These are phyloP conservation scores for Adelges cooleyi DNA, from an alignment of 1,140 invertebrate species.

Conservation along the genomic window DNA sequence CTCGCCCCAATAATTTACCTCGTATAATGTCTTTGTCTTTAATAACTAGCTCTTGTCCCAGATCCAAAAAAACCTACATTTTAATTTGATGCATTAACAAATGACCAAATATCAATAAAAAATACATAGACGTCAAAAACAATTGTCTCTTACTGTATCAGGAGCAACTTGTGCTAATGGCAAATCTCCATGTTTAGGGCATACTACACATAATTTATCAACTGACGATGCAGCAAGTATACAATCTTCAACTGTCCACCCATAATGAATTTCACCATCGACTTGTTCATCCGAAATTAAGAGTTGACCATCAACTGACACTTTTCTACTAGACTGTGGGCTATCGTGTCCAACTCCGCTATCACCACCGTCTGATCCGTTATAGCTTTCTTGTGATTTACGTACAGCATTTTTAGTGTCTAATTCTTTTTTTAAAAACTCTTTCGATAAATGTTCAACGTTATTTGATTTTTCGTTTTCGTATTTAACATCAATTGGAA, in stretches of 20 bases:
- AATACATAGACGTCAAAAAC: no score
- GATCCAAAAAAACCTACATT: slow-evolving; percentile 73
- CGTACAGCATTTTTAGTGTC: slow-evolving; percentile 36
- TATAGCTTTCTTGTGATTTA: slow-evolving; percentile 58
- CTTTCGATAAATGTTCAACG: slow-evolving; percentile 14
- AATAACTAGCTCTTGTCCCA: slow-evolving; percentile 67
- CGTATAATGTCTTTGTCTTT: slow-evolving; percentile 65
- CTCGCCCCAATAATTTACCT: slow-evolving; percentile 76
- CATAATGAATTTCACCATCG: slow-evolving; percentile 41
- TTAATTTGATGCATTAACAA: background rate
- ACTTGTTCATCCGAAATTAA: slow-evolving; percentile 37
- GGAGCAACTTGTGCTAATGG: slow-evolving; percentile 64
- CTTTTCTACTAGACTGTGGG: slow-evolving; percentile 55
- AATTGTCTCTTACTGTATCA: slow-evolving; percentile 51
- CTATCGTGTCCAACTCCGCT: slow-evolving; percentile 66
- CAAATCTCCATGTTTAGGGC: slow-evolving; percentile 62
- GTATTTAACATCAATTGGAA: slow-evolving; percentile 23
- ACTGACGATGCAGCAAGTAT: slow-evolving; percentile 65
- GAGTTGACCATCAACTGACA: slow-evolving; percentile 67
- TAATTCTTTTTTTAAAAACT: slow-evolving; percentile 10
- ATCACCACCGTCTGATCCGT: slow-evolving; percentile 54
- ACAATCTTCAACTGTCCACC: slow-evolving; percentile 90
- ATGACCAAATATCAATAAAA: no score
- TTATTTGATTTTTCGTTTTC: slow-evolving; percentile 2
- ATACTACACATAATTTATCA: slow-evolving; percentile 53